These are phyloP conservation scores for Aplysia californica DNA, from an alignment of 1,140 invertebrate species.

Conservation along the genomic window DNA sequence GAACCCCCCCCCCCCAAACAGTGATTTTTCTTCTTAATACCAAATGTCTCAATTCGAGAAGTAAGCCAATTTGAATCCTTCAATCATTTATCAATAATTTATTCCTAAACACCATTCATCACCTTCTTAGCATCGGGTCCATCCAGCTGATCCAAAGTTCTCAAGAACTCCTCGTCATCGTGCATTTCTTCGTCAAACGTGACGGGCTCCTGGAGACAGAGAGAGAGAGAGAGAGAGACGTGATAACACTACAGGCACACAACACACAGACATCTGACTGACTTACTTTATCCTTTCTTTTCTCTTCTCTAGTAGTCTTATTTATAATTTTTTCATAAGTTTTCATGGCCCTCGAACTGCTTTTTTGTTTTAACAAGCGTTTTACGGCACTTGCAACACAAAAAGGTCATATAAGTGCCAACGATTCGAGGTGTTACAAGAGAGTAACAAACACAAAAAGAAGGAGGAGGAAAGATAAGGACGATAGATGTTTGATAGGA, in stretches of 20 bases:
- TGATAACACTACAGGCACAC: too few species aligned
- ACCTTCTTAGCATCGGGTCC: slow-evolving; percentile 49
- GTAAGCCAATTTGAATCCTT: too few species aligned
- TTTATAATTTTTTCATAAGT: too few species aligned
- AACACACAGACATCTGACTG: too few species aligned
- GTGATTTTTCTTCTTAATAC: not conserved
- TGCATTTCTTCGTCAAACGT: slow-evolving; percentile 69
- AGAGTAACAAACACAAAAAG: too few species aligned
- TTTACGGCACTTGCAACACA: not conserved
- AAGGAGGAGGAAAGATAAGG: too few species aligned
- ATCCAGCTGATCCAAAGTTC: slow-evolving; percentile 75
- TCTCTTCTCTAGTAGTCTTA: not conserved
- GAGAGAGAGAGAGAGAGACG: too few species aligned
- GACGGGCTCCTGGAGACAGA: too few species aligned
- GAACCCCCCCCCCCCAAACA: not conserved
- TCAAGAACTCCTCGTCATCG: slow-evolving; percentile 77
- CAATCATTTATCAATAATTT: not conserved
- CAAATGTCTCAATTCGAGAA: too few species aligned
- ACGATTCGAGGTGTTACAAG: not conserved
- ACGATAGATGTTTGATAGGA: too few species aligned
- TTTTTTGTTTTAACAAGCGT: too few species aligned
- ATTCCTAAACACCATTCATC: not conserved
- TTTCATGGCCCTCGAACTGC: too few species aligned
- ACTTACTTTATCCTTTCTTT: slow-evolving; percentile 16
- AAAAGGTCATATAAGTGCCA: not conserved